phyloP scores from a whole-genome alignment of 2,797 vertebrate species.

The Coilia nasus region DNA sequence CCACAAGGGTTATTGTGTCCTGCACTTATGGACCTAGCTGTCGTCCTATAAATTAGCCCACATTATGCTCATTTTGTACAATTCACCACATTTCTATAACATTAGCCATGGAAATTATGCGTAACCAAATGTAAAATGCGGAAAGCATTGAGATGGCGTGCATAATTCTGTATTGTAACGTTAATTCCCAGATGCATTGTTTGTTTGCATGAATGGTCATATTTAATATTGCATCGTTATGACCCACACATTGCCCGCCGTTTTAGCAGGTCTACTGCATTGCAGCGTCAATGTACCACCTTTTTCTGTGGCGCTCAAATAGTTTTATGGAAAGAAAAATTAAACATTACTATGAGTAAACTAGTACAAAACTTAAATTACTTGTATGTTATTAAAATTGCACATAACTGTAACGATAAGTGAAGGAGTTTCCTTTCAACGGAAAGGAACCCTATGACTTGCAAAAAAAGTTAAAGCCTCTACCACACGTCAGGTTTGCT shows the following conservation, averaged over 20 bases:
- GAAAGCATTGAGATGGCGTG: not conserved
- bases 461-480: not conserved
- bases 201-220: not conserved
- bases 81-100: not conserved
- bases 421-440: not conserved
- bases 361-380: too few species aligned
- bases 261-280: not conserved
- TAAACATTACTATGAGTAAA: too few species aligned
- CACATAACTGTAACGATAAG: not conserved
- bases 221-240: constrained; percentile 2
- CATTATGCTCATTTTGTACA: not conserved
- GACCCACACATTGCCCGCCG: constrained; percentile 21
- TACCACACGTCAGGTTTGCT: not conserved
- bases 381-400: not conserved
- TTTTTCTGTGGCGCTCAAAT: not conserved
- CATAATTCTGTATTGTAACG: not conserved
- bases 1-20: not conserved
- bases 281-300: not conserved
- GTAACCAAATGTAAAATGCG: not conserved
- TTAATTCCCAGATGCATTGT: not conserved
- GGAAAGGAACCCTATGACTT: not conserved
- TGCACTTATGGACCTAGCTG: constrained; percentile 1
- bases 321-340: too few species aligned
- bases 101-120: not conserved
- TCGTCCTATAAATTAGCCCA: constrained; percentile 1